Evolutionary conservation across 2,797 vertebrate genomes (phyloP).

Genomic region (Kryptolebias ocellatus): DNA sequence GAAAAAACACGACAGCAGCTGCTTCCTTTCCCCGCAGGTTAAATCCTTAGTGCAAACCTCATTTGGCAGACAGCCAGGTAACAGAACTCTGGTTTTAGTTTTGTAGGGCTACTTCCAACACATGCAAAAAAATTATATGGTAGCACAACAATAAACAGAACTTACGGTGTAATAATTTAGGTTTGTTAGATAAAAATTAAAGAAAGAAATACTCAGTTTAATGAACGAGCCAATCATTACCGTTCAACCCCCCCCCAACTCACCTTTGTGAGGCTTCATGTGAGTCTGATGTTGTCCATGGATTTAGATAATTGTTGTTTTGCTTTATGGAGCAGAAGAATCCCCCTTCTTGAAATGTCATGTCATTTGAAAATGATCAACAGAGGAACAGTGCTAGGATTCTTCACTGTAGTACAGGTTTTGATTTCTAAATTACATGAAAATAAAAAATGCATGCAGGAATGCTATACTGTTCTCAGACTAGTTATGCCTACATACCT

Average conservation of each 20-base stretch:
- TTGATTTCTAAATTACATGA: not conserved
- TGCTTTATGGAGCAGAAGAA: constrained; percentile 39
- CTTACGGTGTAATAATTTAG: not conserved
- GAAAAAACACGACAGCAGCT: constrained; percentile 3
- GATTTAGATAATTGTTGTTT: constrained; percentile 39
- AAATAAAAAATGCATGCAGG: not conserved
- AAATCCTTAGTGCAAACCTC: constrained; percentile 3
- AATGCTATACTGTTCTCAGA: not conserved
- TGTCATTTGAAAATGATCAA: constrained; percentile 48
- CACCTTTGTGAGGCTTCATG: constrained; percentile 70
- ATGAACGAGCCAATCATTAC: not conserved
- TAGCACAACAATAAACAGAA: constrained; percentile 8
- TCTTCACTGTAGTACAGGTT: constrained; percentile 5
- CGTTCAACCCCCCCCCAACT: constrained; percentile 53
- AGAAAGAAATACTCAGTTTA: not conserved
- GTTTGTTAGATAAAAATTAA: not conserved
- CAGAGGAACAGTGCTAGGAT: constrained; percentile 40
- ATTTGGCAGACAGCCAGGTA: constrained; percentile 13
- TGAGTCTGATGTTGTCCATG: constrained; percentile 47
- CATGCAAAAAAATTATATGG: not conserved
- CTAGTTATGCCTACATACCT: not conserved
- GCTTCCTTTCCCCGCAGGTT: not conserved
- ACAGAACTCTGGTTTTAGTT: constrained; percentile 32
- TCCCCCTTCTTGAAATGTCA: constrained; percentile 37
- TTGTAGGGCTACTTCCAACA: constrained; percentile 17